These are phyloP conservation scores for Arbacia lixula DNA, from an alignment of 53 echinoderm and acorn worm genomes.

Conservation along the genomic window DNA sequence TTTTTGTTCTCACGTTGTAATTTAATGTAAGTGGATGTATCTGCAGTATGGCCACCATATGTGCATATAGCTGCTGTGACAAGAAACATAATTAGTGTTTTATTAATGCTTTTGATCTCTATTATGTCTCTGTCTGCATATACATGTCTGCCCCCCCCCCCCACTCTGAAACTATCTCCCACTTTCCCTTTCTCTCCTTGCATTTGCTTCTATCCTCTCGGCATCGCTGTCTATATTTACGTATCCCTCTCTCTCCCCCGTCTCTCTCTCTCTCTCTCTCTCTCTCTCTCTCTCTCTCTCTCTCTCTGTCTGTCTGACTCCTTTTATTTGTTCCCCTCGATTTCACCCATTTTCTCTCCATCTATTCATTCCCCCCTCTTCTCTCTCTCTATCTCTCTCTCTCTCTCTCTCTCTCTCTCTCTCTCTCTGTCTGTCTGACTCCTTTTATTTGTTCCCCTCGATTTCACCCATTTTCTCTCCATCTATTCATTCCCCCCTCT, in stretches of 20 bases:
- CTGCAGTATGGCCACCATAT: too few relatives aligned
- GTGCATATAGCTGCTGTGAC: too few relatives aligned
- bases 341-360: not conserved
- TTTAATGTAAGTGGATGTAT: too few relatives aligned
- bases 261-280: not conserved
- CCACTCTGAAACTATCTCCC: not conserved
- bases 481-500: not conserved
- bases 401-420: not conserved
- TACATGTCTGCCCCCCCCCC: not conserved
- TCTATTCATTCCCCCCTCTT: not conserved
- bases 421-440: not conserved
- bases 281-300: conserved; percentile 1
- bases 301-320: not conserved
- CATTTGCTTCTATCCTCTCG: not conserved
- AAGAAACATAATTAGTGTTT: too few relatives aligned
- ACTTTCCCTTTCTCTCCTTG: not conserved
- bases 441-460: not conserved
- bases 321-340: not conserved
- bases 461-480: not conserved
- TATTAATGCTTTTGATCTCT: too few relatives aligned
- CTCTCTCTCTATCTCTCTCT: conserved; percentile 2
- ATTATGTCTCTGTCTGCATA: not conserved
- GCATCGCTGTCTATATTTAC: not conserved
- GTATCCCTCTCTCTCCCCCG: not conserved
- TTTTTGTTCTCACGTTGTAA: too few relatives aligned